Evolutionary conservation across 2,888 invertebrate species (phyloP).

Genomic region (Fragum fragum): DNA sequence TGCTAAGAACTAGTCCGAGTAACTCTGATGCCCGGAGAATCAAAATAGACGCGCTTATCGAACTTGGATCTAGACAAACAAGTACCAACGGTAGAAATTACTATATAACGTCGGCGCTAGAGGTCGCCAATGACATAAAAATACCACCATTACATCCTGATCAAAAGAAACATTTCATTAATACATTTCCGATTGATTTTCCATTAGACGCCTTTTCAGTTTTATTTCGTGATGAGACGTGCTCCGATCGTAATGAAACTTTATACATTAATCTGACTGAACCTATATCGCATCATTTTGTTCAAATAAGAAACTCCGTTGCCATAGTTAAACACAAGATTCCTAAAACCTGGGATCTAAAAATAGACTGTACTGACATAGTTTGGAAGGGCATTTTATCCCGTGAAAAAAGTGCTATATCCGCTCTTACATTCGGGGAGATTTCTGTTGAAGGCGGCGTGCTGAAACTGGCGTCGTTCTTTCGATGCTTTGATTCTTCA

Average conservation of each 20-base stretch:
- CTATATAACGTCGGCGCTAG: conserved; percentile 78
- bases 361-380: conserved; percentile 59
- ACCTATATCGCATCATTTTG: conserved; percentile 56
- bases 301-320: conserved; percentile 75
- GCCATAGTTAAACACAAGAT: conserved; percentile 56
- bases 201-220: conserved; percentile 68
- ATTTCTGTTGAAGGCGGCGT: conserved; percentile 74
- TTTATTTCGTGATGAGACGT: conserved; percentile 67
- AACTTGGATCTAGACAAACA: conserved; percentile 71
- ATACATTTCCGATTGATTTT: conserved; percentile 56
- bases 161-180: conserved; percentile 40
- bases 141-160: conserved; percentile 10
- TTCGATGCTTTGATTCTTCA: conserved; percentile 75
- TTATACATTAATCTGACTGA: conserved; percentile 54
- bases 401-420: conserved; percentile 49
- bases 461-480: conserved; percentile 69
- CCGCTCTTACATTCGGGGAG: conserved; percentile 68
- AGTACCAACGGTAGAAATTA: conserved; percentile 80
- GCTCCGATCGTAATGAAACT: conserved; percentile 55
- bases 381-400: conserved; percentile 73
- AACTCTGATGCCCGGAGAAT: conserved; percentile 69
- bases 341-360: conserved; percentile 59
- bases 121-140: conserved; percentile 68
- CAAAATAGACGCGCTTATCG: conserved; percentile 71
- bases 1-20: conserved; percentile 56